Conservation (phyloP, 2,888 invertebrate genomes). For the Limnephilus marmoratus region DNA sequence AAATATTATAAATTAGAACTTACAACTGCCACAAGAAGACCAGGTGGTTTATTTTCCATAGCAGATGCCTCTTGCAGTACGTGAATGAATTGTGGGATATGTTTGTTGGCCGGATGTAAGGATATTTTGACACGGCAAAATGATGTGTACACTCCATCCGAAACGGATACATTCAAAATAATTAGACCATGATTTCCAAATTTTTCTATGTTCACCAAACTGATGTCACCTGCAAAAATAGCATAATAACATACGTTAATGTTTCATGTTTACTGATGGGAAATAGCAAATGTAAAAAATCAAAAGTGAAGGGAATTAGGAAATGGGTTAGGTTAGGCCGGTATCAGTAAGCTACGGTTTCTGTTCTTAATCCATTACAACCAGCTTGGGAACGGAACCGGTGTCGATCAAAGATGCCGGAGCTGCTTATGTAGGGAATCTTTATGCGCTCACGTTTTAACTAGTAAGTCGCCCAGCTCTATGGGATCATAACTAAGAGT, state of each 20-base stretch:
- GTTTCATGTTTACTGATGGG: not conserved
- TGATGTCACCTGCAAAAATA: slow-evolving; percentile 77
- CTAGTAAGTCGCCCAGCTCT: too few species aligned
- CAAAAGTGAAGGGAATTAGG: not conserved
- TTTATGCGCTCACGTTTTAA: too few species aligned
- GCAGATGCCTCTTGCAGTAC: slow-evolving; percentile 83
- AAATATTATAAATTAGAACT: slow-evolving; percentile 53
- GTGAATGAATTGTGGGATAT: slow-evolving; percentile 84
- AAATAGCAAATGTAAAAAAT: not conserved
- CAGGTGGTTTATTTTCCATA: slow-evolving; percentile 84
- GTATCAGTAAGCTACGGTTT: not conserved
- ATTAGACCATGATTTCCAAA: slow-evolving; percentile 82
- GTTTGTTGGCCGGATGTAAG: slow-evolving; percentile 83
- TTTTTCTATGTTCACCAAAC: slow-evolving; percentile 85
- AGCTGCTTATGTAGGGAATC: too few species aligned
- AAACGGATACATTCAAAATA: slow-evolving; percentile 89
- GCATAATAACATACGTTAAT: not conserved
- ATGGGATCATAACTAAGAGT: too few species aligned
- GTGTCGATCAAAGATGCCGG: too few species aligned
- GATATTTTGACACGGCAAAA: slow-evolving; percentile 85
- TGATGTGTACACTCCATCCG: slow-evolving; percentile 91
- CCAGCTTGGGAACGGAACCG: too few species aligned
- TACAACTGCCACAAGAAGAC: slow-evolving; percentile 81
- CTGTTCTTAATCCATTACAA: not conserved
- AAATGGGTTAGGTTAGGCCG: not conserved